A percentile compares a stretch with the other conserved stretches of the same genome.
Evolutionary conservation across 2,113 vertebrate species (phyloP).

Genomic region (Tragelaphus buxtoni): DNA sequence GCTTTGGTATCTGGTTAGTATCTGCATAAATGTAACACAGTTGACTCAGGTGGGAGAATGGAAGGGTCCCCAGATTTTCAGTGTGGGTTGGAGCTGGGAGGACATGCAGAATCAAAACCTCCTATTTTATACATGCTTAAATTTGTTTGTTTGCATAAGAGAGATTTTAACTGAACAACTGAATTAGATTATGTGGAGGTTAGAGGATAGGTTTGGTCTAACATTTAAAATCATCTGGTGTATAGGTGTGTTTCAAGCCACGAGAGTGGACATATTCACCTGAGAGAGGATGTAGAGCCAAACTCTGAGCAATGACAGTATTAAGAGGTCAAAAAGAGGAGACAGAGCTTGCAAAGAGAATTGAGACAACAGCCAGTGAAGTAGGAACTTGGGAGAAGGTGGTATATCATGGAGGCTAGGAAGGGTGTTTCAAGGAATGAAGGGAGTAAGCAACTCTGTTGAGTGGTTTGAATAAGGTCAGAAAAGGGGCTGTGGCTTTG

Average conservation of each 20-base stretch:
- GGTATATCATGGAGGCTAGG: not conserved
- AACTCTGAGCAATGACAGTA: not conserved
- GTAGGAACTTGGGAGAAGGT: not conserved
- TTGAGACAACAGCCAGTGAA: not conserved
- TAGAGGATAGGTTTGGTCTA: not conserved
- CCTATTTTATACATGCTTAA: not conserved
- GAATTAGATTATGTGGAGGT: not conserved
- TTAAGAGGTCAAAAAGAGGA: not conserved
- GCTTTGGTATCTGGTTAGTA: not conserved
- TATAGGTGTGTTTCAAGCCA: not conserved
- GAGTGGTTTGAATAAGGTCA: not conserved
- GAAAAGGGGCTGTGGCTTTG: not conserved
- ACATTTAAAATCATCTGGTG: not conserved
- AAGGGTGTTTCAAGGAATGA: not conserved
- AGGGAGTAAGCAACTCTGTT: not conserved
- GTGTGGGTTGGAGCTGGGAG: not conserved
- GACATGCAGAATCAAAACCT: constrained; percentile 8
- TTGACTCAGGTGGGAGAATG: not conserved
- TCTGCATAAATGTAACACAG: not conserved
- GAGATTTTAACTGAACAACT: not conserved
- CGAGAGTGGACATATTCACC: not conserved
- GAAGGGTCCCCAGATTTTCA: not conserved
- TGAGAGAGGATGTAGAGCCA: not conserved
- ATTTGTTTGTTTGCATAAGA: not conserved
- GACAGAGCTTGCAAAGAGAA: not conserved